Base-by-base conservation (phyloP, 2,113 vertebrate genomes). In the Etheostoma spectabile region DNA sequence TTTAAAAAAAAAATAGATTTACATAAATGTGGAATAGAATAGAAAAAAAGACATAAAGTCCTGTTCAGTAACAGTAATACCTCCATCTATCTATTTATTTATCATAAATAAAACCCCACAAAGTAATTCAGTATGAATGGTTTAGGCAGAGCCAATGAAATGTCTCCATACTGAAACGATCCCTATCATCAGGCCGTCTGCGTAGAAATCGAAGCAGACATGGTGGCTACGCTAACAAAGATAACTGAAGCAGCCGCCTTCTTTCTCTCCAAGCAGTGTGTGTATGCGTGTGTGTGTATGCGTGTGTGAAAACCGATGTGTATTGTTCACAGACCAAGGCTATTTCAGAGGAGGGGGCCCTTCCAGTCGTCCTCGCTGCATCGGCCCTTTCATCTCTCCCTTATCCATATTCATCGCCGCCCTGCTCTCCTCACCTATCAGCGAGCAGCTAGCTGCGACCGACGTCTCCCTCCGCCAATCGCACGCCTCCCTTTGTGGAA, bases 381-480 rank as follows among this genome's bases (percentile, higher is more conserved):
- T 88, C 86, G 79, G 77, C 92, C 91, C 88, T 93, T 95, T 93
- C 87, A 93, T 91, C 83, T n/a, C 79, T 82, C 80, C 85, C 88
- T 94, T 92, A 95, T 96, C 87, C 89, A 94, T 95, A 95, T 95
- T 96, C 91, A 94, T 91, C 78, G 13, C 60, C 77, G 16, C 74
- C 77, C 79, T 33, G 46, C 83, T 83, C 91, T 73, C 62, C 88
- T 82, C 77, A 80, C 95, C 93, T 91, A 93, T 94, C 89, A 87
- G 85, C 45, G 30, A 65, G 61, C 85, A 27, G 80, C 74, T 76
- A 53, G 82, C 84, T 49, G 59, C 79, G 82, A 93, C 64, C 55
- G 89, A 76, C 86, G 46, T 82, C 87, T 75, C 64, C 72, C 75
- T 85, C 81, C 57, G 42, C 95, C 95, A 95, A 96, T 94, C 74